A percentile compares a stretch with the other conserved stretches of the same genome.
Conservation (phyloP, 2,888 invertebrate species). For the Trachelus stipa region DNA sequence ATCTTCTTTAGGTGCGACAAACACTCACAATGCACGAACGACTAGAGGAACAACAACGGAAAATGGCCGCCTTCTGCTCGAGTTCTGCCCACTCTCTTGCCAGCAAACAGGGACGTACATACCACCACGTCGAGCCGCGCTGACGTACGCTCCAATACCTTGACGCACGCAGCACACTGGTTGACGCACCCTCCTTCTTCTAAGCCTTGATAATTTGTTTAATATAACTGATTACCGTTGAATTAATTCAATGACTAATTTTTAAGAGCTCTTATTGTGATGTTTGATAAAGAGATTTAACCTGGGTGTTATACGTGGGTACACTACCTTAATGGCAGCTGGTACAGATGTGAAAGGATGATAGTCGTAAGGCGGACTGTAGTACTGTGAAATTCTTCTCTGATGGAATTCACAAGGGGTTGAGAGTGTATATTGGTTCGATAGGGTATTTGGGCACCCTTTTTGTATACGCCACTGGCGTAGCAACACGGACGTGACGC, state of each 20-base stretch:
- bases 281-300: neutral
- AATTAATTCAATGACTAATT: neutral
- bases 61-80: conserved; percentile 49
- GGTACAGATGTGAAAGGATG: neutral
- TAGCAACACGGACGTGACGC: conserved; percentile 4
- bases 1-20: conserved; percentile 13
- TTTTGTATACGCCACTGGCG: conserved; percentile 11
- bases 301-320: neutral
- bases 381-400: neutral
- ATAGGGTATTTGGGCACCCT: neutral
- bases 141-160: neutral
- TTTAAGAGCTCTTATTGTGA: neutral
- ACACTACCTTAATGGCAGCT: neutral
- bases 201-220: neutral
- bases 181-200: neutral
- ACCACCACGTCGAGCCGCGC: neutral
- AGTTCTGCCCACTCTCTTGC: conserved; percentile 13
- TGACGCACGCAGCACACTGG: neutral
- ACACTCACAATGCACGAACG: conserved; percentile 28
- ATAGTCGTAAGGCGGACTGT: neutral
- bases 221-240: neutral
- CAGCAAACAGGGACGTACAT: conserved; percentile 7
- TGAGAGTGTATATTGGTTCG: neutral
- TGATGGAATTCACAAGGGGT: neutral
- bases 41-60: conserved; percentile 33